These are phyloP conservation scores for Bergia sp. DNA, from an alignment of 92 coral and sea anemone genomes.

Conservation along the genomic window DNA sequence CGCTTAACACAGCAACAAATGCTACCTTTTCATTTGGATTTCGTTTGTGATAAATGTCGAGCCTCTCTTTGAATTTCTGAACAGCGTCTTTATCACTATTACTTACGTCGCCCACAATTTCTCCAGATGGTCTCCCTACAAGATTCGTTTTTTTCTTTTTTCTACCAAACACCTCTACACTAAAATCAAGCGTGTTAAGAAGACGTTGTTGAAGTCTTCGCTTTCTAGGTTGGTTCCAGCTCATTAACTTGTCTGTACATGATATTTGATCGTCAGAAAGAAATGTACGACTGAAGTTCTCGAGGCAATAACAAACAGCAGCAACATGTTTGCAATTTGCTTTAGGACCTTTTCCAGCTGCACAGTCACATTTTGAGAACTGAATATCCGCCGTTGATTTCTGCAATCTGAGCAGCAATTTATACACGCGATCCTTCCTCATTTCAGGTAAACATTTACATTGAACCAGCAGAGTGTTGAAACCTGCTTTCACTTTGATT, in stretches of 20 bases:
- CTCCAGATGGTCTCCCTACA: constrained; percentile 20
- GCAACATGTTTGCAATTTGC: constrained; percentile 22
- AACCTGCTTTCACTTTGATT: constrained; percentile 18
- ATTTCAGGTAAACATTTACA: constrained; percentile 58
- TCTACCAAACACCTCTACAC: constrained; percentile 22
- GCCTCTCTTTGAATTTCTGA: not conserved
- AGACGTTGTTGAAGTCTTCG: not conserved
- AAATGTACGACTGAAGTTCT: constrained; percentile 13
- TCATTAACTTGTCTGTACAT: constrained; percentile 6
- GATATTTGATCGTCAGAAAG: constrained; percentile 15
- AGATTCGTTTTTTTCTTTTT: constrained; percentile 9
- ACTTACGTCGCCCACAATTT: constrained; percentile 10
- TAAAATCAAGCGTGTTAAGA: constrained; percentile 8
- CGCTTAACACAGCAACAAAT: not conserved
- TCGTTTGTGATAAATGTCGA: constrained; percentile 11
- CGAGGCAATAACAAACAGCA: constrained; percentile 23
- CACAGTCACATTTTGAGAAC: constrained; percentile 28
- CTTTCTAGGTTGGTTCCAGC: constrained; percentile 9
- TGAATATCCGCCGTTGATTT: constrained; percentile 10
- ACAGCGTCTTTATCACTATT: not conserved
- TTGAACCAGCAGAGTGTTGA: constrained; percentile 33
- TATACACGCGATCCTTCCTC: constrained; percentile 59
- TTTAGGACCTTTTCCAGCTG: constrained; percentile 8
- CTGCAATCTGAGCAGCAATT: not conserved
- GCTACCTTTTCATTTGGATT: constrained; percentile 10